These are phyloP conservation scores for Monochamus alternatus DNA, from an alignment of 2,888 invertebrate genomes.

Conservation along the genomic window DNA sequence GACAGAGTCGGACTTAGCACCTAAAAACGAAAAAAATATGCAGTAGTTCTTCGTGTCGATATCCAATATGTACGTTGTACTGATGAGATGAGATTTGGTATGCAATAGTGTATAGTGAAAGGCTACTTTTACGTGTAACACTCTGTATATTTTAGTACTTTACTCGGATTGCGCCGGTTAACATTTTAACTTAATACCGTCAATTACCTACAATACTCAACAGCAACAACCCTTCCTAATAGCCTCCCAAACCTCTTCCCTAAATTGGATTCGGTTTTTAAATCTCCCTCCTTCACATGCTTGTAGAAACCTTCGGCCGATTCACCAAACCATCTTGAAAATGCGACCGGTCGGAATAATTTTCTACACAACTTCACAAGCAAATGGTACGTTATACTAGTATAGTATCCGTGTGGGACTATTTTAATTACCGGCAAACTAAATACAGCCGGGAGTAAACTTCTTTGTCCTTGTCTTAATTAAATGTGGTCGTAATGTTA, in stretches of 20 bases:
- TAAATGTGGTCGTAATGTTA: background rate
- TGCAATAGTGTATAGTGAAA: too few relatives aligned
- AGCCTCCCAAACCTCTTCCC: background rate
- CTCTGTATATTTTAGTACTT: too few relatives aligned
- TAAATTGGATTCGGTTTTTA: slow-evolving; percentile 9
- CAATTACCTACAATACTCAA: background rate
- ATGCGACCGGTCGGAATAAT: slow-evolving; percentile 21
- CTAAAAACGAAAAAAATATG: too few relatives aligned
- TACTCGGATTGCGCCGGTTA: too few relatives aligned
- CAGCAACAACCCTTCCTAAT: slow-evolving; percentile 13
- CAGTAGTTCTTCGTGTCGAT: too few relatives aligned
- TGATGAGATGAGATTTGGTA: too few relatives aligned
- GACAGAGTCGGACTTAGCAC: too few relatives aligned
- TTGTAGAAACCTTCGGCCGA: slow-evolving; percentile 7
- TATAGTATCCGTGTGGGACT: slow-evolving; percentile 3
- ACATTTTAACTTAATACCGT: too few relatives aligned
- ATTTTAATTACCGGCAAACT: slow-evolving; percentile 23
- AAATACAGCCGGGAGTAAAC: background rate
- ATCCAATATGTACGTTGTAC: too few relatives aligned
- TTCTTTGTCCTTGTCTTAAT: slow-evolving; percentile 8
- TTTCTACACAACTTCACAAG: background rate
- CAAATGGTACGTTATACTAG: slow-evolving; percentile 7
- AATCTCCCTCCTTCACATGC: background rate
- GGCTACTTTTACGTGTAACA: too few relatives aligned
- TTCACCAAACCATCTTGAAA: slow-evolving; percentile 25